Evolutionary conservation across 1,140 invertebrate genomes (phyloP).

Genomic region (Caenorhabditis brenneri): DNA sequence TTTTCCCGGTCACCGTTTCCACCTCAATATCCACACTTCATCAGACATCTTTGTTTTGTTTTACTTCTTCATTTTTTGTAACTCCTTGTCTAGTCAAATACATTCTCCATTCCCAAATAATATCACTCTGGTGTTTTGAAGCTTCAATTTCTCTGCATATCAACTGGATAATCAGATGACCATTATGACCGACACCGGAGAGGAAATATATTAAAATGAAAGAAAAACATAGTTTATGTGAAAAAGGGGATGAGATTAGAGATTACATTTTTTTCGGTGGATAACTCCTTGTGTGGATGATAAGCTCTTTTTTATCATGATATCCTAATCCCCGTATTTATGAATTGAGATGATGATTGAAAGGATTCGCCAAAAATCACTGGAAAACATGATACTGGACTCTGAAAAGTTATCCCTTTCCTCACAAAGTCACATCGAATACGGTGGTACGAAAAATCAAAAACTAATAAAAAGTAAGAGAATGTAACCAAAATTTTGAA

Average conservation of each 20-base stretch:
- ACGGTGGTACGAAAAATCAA: too few relatives aligned
- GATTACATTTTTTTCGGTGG: slow-evolving; percentile 13
- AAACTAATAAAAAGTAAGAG: not conserved
- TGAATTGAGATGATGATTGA: slow-evolving; percentile 19
- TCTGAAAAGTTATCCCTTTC: not conserved
- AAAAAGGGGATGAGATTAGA: slow-evolving; percentile 7
- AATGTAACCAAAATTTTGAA: not conserved
- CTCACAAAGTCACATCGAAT: not conserved
- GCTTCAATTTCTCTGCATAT: not conserved
- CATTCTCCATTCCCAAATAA: not conserved
- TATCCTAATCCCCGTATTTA: not conserved
- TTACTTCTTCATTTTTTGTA: not conserved
- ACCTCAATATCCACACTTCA: slow-evolving; percentile 18
- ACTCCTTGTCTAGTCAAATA: not conserved
- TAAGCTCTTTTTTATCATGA: not conserved
- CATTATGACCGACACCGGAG: not conserved
- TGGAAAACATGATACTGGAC: not conserved
- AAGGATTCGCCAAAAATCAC: not conserved
- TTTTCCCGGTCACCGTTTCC: not conserved
- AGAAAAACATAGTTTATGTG: not conserved
- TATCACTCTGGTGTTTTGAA: not conserved
- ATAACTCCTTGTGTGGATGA: not conserved
- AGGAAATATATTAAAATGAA: not conserved
- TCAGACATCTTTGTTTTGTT: not conserved
- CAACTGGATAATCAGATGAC: not conserved